Evolutionary conservation across 2,797 vertebrate genomes (phyloP).

Genomic region (Agapornis canus): DNA sequence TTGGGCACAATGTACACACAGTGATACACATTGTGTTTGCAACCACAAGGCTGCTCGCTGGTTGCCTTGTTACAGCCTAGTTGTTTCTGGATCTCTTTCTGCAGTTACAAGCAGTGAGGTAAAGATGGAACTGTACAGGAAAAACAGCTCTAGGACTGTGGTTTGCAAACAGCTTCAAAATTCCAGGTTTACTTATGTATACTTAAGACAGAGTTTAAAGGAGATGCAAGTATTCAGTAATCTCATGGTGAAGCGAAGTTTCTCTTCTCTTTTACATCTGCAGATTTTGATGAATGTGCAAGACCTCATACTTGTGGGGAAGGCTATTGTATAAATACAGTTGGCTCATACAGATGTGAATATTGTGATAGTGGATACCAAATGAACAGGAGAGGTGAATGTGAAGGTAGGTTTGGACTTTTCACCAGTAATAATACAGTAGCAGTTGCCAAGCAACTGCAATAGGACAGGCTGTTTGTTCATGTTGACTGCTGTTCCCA

Average conservation of each 20-base stretch:
- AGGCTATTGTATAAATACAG: constrained; percentile 80
- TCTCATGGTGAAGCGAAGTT: not conserved
- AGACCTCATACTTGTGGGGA: constrained; percentile 77
- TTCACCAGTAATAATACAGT: not conserved
- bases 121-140: not conserved
- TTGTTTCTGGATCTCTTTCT: not conserved
- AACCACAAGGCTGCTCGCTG: not conserved
- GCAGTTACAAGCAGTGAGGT: not conserved
- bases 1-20: not conserved
- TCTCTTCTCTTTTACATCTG: not conserved
- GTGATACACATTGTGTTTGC: not conserved
- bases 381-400: constrained; percentile 77
- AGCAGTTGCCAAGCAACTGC: not conserved
- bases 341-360: constrained; percentile 82
- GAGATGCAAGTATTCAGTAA: not conserved
- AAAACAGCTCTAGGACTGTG: not conserved
- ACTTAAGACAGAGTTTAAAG: not conserved
- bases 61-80: accelerated
- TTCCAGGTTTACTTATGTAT: not conserved
- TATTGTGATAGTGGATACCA: constrained; percentile 82
- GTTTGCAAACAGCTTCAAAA: not conserved
- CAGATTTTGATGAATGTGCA: constrained; percentile 85
- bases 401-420: constrained; percentile 77
- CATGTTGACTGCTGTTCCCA: not conserved
- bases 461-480: not conserved